Evolutionary conservation across 2,113 vertebrate species (phyloP).

Genomic region (Cichladusa arquata): DNA sequence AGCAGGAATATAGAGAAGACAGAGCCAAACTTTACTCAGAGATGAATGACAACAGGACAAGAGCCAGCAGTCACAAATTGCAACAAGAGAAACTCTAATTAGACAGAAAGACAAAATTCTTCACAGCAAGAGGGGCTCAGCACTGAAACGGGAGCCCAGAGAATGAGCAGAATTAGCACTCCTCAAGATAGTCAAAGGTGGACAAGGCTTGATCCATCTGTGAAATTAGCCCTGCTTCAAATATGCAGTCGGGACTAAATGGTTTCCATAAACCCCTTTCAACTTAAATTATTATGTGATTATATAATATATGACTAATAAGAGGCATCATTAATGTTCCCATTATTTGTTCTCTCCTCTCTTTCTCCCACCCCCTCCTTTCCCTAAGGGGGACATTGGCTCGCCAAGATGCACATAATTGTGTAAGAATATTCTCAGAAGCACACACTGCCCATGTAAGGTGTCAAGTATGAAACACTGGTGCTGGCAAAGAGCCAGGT

Average conservation of each 20-base stretch:
- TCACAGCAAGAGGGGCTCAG: background rate
- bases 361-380: conserved; percentile 17
- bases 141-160: background rate
- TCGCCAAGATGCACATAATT: background rate
- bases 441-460: conserved; percentile 26
- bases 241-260: background rate
- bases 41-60: background rate
- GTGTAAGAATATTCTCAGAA: conserved; percentile 16
- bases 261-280: background rate
- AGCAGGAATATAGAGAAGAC: background rate
- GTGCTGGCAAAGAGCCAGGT: conserved; percentile 22
- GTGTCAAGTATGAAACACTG: conserved; percentile 47
- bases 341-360: background rate
- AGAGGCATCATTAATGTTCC: conserved; percentile 7
- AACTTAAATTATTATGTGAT: conserved; percentile 27
- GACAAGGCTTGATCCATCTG: background rate
- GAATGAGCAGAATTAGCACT: background rate
- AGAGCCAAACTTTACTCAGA: background rate
- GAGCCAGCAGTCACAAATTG: background rate
- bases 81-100: background rate
- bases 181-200: background rate
- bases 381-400: conserved; percentile 4
- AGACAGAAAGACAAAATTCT: background rate
- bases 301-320: conserved; percentile 48
- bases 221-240: background rate